phyloP scores from a whole-genome alignment of 2,113 vertebrate species.

The Promerops cafer region DNA sequence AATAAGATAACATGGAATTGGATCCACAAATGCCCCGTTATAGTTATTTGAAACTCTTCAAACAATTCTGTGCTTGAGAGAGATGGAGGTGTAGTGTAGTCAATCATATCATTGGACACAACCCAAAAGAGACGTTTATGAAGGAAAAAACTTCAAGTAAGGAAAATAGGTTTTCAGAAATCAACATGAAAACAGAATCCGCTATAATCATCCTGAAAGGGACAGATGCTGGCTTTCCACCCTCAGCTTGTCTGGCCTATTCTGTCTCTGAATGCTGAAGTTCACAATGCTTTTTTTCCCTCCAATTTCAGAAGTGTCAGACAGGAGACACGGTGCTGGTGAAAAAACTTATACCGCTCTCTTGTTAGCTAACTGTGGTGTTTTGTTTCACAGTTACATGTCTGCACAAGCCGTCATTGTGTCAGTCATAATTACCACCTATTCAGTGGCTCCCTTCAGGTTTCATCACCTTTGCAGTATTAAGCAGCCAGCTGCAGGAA shows the following conservation, averaged over 20 bases:
- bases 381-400: conserved; percentile 68
- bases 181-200: conserved; percentile 61
- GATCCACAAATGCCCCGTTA: not conserved
- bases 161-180: conserved; percentile 40
- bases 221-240: conserved; percentile 56
- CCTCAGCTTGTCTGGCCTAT: conserved; percentile 57
- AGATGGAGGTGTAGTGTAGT: not conserved
- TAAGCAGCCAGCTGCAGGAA: conserved; percentile 74
- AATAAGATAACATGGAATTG: not conserved
- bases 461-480: conserved; percentile 70
- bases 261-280: conserved; percentile 46
- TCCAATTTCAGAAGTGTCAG: conserved; percentile 72
- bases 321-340: conserved; percentile 51
- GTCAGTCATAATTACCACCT: conserved; percentile 82
- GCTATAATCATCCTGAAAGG: conserved; percentile 49
- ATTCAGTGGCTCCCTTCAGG: conserved; percentile 71
- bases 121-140: conserved; percentile 27
- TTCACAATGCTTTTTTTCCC: conserved; percentile 44
- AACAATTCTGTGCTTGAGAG: not conserved
- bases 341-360: conserved; percentile 53
- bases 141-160: conserved; percentile 41
- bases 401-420: conserved; percentile 70
- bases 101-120: not conserved
- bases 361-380: conserved; percentile 70
- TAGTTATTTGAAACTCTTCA: conserved; percentile 10